Conservation (phyloP, 2,113 vertebrate species). For the Urocynchramus pylzowi region DNA sequence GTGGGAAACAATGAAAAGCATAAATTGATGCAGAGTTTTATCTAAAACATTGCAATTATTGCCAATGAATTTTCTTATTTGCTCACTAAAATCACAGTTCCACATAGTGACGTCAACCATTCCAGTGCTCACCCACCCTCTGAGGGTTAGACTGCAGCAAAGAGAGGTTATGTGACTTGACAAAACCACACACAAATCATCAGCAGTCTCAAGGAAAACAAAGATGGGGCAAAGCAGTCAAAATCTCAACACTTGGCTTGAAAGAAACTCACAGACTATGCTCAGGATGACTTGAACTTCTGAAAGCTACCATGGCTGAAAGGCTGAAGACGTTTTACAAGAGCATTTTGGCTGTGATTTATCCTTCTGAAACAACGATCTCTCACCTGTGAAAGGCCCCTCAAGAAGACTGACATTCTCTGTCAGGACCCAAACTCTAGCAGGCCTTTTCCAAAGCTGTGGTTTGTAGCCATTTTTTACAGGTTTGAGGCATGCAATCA, state of each 20-base stretch:
- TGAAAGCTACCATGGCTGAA: fast-evolving
- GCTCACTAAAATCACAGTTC: not conserved
- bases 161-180: not conserved
- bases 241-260: not conserved
- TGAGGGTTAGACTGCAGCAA: not conserved
- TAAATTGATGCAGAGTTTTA: not conserved
- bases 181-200: not conserved
- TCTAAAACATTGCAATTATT: not conserved
- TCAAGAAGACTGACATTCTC: not conserved
- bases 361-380: not conserved
- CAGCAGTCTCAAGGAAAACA: not conserved
- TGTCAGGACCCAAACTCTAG: not conserved
- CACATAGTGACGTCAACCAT: fast-evolving
- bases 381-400: not conserved
- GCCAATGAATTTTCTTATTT: not conserved
- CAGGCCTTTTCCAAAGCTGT: not conserved
- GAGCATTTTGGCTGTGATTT: not conserved
- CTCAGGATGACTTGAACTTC: not conserved
- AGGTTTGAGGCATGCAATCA: not conserved
- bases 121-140: not conserved
- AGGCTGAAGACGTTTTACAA: not conserved
- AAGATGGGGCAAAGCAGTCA: not conserved
- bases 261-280: not conserved
- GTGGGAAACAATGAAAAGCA: not conserved
- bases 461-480: not conserved